A percentile compares a stretch with the other conserved stretches of the same genome.
Conservation (phyloP, 2,888 invertebrate genomes). For the Poecilus cupreus region DNA sequence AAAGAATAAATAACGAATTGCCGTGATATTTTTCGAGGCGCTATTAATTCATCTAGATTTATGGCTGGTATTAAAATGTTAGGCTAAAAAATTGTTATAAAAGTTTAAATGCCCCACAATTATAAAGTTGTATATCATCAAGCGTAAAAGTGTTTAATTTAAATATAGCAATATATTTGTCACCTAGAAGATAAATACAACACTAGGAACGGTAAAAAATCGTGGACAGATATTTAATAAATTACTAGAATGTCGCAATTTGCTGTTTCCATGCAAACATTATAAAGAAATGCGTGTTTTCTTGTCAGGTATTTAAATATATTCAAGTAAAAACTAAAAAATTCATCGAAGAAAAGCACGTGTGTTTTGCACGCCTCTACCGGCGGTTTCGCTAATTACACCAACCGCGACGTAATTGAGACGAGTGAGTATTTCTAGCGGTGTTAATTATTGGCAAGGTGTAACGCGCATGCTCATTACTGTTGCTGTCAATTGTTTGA, state of each 20-base stretch:
- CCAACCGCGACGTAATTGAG: conserved; percentile 20
- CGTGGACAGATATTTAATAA: conserved; percentile 28
- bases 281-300: conserved; percentile 26
- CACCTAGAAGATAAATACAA: conserved; percentile 27
- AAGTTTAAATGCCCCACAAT: conserved; percentile 31
- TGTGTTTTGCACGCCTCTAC: not conserved
- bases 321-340: not conserved
- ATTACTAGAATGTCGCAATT: conserved; percentile 24
- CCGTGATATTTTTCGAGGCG: not conserved
- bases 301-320: conserved; percentile 25
- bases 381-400: conserved; percentile 22
- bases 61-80: not conserved
- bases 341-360: not conserved
- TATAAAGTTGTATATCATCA: conserved; percentile 51
- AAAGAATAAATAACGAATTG: conserved; percentile 14
- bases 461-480: conserved; percentile 46
- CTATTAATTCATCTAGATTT: conserved; percentile 13
- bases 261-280: not conserved
- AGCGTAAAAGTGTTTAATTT: conserved; percentile 48
- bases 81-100: not conserved
- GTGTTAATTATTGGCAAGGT: conserved; percentile 44
- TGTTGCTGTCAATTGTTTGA: conserved; percentile 28
- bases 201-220: conserved; percentile 13
- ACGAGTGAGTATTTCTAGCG: conserved; percentile 26
- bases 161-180: conserved; percentile 51